Evolutionary conservation across 2,113 vertebrate genomes (phyloP).

Genomic region (Condylura cristata): DNA sequence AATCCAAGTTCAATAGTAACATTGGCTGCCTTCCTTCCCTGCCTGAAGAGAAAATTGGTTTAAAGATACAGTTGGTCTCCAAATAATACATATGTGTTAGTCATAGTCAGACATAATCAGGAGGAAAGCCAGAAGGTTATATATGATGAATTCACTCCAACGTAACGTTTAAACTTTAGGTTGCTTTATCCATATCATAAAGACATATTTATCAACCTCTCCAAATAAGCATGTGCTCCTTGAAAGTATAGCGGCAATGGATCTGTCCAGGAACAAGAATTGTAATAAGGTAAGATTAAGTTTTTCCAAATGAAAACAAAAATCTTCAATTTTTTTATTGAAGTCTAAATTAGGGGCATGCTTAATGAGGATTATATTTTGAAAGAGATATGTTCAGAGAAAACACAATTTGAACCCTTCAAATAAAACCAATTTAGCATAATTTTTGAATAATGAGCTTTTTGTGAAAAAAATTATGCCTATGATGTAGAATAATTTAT

Average conservation of each 20-base stretch:
- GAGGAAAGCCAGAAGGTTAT: neutral
- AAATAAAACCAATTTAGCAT: constrained; percentile 6
- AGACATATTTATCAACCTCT: neutral
- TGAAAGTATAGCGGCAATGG: neutral
- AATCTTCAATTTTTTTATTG: neutral
- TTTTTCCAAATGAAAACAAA: constrained; percentile 19
- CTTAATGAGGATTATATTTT: constrained; percentile 23
- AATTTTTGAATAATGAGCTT: constrained; percentile 4
- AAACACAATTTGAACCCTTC: neutral
- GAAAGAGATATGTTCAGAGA: neutral
- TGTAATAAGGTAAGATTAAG: neutral
- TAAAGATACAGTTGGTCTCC: neutral
- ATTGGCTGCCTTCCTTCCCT: neutral
- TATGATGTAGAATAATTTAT: neutral
- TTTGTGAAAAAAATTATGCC: neutral
- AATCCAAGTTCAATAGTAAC: neutral
- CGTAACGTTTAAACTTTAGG: neutral
- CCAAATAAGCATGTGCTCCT: neutral
- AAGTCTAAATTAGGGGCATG: neutral
- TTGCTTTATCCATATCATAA: neutral
- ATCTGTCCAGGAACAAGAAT: neutral
- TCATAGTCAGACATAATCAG: neutral
- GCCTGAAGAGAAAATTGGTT: neutral
- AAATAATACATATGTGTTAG: neutral
- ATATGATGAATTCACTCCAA: neutral